Evolutionary conservation across 1,140 invertebrate genomes (phyloP).

Genomic region (Apis cerana): DNA sequence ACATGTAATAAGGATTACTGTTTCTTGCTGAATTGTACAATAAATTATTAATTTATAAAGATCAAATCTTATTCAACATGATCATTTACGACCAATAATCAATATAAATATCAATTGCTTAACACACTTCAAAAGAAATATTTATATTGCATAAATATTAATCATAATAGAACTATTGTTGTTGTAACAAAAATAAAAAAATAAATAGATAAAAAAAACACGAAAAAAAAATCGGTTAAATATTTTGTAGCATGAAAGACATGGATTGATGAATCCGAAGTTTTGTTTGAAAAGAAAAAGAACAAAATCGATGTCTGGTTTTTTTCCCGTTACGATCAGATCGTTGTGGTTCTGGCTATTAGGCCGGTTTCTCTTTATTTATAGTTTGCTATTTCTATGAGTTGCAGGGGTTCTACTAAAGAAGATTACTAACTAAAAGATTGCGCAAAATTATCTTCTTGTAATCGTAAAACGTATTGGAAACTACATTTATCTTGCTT

Average conservation of each 20-base stretch:
- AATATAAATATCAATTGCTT: background rate
- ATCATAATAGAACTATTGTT: background rate
- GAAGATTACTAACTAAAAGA: background rate
- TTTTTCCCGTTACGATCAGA: background rate
- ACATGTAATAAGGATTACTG: too few relatives aligned
- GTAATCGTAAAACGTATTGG: constrained; percentile 1
- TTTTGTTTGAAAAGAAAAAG: background rate
- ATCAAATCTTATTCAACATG: background rate
- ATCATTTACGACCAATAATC: background rate
- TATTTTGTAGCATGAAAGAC: background rate
- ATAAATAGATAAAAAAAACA: background rate
- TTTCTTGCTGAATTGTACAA: background rate
- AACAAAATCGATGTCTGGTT: background rate
- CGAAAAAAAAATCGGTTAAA: background rate
- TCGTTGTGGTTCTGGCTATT: background rate
- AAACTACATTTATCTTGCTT: background rate
- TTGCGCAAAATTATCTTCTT: background rate
- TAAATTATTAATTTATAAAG: background rate
- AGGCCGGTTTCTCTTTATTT: constrained; percentile 3
- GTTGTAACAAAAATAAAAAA: background rate
- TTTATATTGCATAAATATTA: background rate
- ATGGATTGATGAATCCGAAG: background rate
- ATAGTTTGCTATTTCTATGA: background rate
- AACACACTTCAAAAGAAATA: background rate
- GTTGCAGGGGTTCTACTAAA: background rate